Percentiles rank a stretch among this genome's conserved stretches.
phyloP scores from a whole-genome alignment of 2,113 vertebrate genomes.

The Gymnorhina tibicen region DNA sequence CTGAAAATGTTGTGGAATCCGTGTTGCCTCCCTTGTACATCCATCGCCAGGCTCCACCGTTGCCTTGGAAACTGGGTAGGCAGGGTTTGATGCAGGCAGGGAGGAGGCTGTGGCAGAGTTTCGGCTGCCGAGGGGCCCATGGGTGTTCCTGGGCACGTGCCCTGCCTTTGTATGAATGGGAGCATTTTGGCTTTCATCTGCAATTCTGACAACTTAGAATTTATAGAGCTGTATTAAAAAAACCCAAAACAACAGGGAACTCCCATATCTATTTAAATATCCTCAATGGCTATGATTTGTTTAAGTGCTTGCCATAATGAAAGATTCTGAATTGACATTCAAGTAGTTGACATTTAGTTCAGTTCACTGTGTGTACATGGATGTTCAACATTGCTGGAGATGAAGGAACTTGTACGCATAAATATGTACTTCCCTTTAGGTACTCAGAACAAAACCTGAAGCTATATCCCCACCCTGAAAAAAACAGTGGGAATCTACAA shows the following conservation, averaged over 20 bases:
- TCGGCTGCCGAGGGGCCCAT: accelerated
- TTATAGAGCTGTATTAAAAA: not conserved
- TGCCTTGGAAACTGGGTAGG: slow-evolving; percentile 49
- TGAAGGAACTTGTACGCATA: too few species aligned
- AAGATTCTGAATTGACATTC: not conserved
- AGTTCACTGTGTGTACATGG: not conserved
- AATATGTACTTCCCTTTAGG: not conserved
- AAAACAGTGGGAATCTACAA: not conserved
- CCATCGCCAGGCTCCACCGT: not conserved
- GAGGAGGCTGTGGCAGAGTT: not conserved
- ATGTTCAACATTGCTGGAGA: not conserved
- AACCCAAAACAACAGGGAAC: not conserved
- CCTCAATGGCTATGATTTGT: not conserved
- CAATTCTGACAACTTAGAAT: not conserved
- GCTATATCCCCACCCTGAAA: not conserved
- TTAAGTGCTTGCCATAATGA: not conserved
- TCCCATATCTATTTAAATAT: not conserved
- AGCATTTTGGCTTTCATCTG: not conserved
- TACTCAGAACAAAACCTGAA: not conserved
- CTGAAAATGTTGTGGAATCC: not conserved
- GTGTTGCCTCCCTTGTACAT: not conserved
- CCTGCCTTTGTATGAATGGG: not conserved
- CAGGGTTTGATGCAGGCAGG: not conserved
- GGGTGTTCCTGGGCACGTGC: not conserved
- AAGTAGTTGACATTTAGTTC: not conserved